These are phyloP conservation scores for Sepiola atlantica DNA, from an alignment of 2,888 invertebrate genomes.

Conservation along the genomic window DNA sequence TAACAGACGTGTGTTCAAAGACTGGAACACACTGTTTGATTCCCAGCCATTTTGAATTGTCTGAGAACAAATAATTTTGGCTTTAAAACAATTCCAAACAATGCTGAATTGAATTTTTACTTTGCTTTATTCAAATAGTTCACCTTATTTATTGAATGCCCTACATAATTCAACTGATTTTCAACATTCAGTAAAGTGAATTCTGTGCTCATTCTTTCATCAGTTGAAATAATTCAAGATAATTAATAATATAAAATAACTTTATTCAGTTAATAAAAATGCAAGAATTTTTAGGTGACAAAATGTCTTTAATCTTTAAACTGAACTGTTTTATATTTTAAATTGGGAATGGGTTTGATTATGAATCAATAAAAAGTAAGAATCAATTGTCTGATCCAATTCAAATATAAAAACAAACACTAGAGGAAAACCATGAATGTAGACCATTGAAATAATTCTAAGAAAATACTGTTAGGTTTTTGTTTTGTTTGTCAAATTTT, in stretches of 20 bases:
- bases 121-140: no score
- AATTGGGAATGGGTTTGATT: background rate
- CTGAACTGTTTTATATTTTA: background rate
- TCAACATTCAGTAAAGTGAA: background rate
- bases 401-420: background rate
- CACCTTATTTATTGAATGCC: no score
- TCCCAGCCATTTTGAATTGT: background rate
- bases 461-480: slow-evolving; percentile 9
- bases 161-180: background rate
- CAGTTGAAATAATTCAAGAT: background rate
- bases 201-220: no score
- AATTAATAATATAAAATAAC: background rate
- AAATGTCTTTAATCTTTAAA: background rate
- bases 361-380: background rate
- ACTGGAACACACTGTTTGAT: no score
- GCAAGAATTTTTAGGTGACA: background rate
- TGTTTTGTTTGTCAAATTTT: background rate
- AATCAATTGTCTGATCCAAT: background rate
- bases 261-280: background rate
- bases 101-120: no score
- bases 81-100: no score
- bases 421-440: background rate
- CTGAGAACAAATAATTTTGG: background rate
- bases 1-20: no score
- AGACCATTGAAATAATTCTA: background rate